Evolutionary conservation across 2,113 vertebrate species (phyloP).

Genomic region (Mustelus asterias): DNA sequence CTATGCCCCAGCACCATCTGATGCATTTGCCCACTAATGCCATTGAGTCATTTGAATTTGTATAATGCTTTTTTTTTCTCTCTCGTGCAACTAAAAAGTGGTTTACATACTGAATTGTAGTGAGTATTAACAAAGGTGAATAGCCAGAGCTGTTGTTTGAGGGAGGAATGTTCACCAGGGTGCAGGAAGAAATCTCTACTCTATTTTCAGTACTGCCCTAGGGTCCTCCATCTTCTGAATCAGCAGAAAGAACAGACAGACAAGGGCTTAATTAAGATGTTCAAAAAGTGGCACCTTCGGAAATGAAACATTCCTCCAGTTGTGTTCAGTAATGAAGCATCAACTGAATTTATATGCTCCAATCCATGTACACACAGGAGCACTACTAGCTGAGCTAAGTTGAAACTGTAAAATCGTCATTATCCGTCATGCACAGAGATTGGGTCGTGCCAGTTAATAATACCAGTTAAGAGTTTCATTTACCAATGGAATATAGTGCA

Average conservation of each 20-base stretch:
- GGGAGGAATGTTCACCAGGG: neutral
- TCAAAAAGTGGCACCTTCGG: neutral
- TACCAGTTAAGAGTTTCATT: too few species aligned
- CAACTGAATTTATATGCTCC: neutral
- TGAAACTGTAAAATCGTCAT: too few species aligned
- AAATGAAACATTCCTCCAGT: neutral
- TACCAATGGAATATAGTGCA: too few species aligned
- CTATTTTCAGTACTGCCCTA: neutral
- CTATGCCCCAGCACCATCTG: neutral
- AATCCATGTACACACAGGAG: neutral
- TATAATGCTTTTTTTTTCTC: neutral
- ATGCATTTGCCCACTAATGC: neutral
- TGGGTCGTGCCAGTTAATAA: too few species aligned
- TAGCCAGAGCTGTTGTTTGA: neutral
- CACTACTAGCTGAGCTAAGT: neutral
- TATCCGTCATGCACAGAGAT: too few species aligned
- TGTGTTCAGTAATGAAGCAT: neutral
- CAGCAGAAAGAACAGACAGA: neutral
- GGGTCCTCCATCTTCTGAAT: neutral
- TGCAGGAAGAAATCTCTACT: neutral
- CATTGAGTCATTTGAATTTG: neutral
- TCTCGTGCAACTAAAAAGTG: too few species aligned
- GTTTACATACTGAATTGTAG: neutral
- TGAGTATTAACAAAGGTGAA: neutral
- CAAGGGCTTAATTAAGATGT: neutral